These are phyloP conservation scores for Gymnorhina tibicen DNA, from an alignment of 2,113 vertebrate genomes.

Conservation along the genomic window DNA sequence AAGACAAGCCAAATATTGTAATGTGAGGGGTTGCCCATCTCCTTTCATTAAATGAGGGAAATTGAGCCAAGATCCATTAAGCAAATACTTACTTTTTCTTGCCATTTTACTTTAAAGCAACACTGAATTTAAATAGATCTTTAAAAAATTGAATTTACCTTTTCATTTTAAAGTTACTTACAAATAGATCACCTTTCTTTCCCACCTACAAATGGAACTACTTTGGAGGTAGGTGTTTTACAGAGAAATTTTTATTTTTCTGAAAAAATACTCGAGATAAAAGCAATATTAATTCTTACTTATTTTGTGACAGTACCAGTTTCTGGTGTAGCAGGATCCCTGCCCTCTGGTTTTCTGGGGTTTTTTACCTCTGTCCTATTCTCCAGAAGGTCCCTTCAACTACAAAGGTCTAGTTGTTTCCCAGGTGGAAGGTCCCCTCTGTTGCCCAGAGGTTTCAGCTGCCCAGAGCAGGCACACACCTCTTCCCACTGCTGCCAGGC, in stretches of 20 bases:
- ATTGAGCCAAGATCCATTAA: not conserved
- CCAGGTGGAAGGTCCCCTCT: not conserved
- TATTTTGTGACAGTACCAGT: not conserved
- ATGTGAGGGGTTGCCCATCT: not conserved
- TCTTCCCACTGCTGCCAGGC: not conserved
- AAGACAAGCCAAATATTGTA: not conserved
- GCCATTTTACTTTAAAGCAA: not conserved
- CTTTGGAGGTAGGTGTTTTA: not conserved
- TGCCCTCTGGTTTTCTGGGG: rapidly evolving
- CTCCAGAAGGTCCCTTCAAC: not conserved
- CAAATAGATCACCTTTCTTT: not conserved
- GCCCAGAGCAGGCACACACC: not conserved
- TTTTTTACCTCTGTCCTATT: not conserved
- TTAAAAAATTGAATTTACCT: not conserved
- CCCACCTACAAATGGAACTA: not conserved
- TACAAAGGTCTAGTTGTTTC: not conserved
- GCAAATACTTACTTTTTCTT: not conserved
- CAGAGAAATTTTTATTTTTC: not conserved
- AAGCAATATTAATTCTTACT: not conserved
- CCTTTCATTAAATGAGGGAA: not conserved
- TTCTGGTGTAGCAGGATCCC: not conserved
- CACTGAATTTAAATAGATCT: not conserved
- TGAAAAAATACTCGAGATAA: not conserved
- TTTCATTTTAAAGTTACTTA: not conserved
- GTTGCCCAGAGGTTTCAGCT: not conserved